Percentiles rank a stretch among this genome's conserved stretches.
phyloP scores from a whole-genome alignment of 2,797 vertebrate genomes.

The Tenualosa ilisha region DNA sequence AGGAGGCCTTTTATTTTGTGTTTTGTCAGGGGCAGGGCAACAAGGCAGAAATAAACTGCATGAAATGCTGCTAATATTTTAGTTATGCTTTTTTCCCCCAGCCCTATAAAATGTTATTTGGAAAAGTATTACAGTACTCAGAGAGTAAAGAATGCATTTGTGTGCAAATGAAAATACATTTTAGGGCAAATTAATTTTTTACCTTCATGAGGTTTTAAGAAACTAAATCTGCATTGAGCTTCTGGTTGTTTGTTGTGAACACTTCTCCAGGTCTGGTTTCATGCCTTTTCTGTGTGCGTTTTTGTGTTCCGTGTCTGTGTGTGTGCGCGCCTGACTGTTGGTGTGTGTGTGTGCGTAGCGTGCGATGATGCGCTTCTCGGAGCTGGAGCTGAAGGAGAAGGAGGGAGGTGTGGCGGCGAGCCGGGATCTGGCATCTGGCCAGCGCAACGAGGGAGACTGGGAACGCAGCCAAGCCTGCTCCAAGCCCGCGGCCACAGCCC shows the following conservation, averaged over 20 bases:
- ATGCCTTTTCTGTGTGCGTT: conserved; percentile 64
- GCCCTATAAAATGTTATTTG: neutral
- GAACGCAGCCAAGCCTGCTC: conserved; percentile 73
- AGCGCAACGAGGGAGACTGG: conserved; percentile 74
- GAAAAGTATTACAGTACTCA: too few species aligned
- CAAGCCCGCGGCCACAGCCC: conserved; percentile 66
- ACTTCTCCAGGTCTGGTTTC: conserved; percentile 64
- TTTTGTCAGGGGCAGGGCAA: neutral
- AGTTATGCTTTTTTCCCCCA: neutral
- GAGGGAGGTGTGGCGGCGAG: conserved; percentile 84
- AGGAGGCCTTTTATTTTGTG: neutral
- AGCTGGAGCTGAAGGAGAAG: conserved; percentile 99
- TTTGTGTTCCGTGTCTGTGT: conserved; percentile 27
- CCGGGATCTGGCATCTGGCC: conserved; percentile 78
- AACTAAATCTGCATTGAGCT: neutral
- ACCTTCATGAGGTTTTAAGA: neutral
- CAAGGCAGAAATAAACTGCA: conserved; percentile 13
- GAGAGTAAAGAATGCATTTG: neutral
- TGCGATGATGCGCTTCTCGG: conserved; percentile 99
- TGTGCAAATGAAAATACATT: neutral
- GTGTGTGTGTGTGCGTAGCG: conserved; percentile 84
- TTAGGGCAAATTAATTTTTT: neutral
- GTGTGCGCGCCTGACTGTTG: conserved; percentile 58
- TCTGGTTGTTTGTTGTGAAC: conserved; percentile 23
- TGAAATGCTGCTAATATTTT: neutral